Conservation (phyloP, 1,140 invertebrate genomes). For the Kradibia gibbosae region DNA sequence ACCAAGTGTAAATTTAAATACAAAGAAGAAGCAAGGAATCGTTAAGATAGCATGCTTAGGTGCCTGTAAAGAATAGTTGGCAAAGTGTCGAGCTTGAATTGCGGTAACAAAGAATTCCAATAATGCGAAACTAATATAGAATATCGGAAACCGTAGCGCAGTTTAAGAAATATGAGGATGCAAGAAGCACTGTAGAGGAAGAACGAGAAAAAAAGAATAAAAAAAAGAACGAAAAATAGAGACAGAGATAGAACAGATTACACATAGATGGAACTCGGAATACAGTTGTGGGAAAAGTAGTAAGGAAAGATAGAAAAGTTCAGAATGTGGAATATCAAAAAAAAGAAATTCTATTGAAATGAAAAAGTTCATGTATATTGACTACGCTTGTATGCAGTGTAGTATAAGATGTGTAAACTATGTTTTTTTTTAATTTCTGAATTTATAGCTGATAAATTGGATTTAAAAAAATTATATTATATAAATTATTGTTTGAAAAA, state of each 20-base stretch:
- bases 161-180: constrained; percentile 40
- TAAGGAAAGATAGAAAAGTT: background rate
- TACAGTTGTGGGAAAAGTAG: background rate
- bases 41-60: constrained; percentile 25
- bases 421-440: background rate
- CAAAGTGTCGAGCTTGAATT: constrained; percentile 15
- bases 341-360: background rate
- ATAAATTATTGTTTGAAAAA: too few relatives aligned
- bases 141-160: constrained; percentile 49
- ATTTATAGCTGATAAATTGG: too few relatives aligned
- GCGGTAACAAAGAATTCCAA: constrained; percentile 51
- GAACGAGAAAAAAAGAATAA: background rate
- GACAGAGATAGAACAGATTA: background rate
- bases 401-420: background rate
- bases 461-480: too few relatives aligned
- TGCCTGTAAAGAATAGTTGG: constrained; percentile 1
- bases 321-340: background rate
- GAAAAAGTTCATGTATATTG: background rate
- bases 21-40: constrained; percentile 9
- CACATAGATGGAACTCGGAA: background rate
- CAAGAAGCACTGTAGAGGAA: background rate
- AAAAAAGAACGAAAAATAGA: constrained; percentile 3
- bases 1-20: constrained; percentile 13
- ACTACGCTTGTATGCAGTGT: background rate
- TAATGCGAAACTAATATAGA: constrained; percentile 52